These are phyloP conservation scores for Plagodis pulveraria DNA, from an alignment of 2,888 invertebrate genomes.

Conservation along the genomic window DNA sequence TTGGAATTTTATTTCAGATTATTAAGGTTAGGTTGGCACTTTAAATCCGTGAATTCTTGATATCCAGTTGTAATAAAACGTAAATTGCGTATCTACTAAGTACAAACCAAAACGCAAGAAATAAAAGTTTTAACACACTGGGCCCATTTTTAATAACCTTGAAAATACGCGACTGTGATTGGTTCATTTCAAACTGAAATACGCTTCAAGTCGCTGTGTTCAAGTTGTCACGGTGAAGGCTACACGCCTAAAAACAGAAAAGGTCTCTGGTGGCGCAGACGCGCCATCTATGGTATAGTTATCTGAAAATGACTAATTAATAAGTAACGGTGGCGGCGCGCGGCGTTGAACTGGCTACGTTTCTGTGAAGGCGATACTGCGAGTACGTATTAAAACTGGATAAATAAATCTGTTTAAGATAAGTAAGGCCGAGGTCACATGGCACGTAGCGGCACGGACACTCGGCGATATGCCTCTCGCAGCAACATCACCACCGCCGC, in stretches of 20 bases:
- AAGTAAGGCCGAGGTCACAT: constrained; percentile 66
- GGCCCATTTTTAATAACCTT: neutral
- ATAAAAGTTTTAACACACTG: neutral
- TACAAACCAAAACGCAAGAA: neutral
- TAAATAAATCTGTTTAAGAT: constrained; percentile 61
- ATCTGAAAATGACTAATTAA: neutral
- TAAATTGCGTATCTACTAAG: too few relatives aligned
- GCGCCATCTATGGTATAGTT: neutral
- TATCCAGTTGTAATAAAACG: neutral
- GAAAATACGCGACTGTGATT: too few relatives aligned
- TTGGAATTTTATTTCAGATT: constrained; percentile 4
- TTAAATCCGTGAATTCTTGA: constrained; percentile 7
- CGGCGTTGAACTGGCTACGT: constrained; percentile 1
- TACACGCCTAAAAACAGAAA: too few relatives aligned
- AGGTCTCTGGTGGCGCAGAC: too few relatives aligned
- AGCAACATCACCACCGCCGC: constrained; percentile 16
- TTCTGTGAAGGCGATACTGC: constrained; percentile 34
- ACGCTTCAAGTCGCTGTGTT: too few relatives aligned
- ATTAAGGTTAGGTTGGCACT: constrained; percentile 1
- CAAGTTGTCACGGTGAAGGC: too few relatives aligned
- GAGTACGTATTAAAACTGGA: constrained; percentile 49
- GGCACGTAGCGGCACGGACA: neutral
- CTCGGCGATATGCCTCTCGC: constrained; percentile 24
- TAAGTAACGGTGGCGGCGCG: neutral
- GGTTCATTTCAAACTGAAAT: too few relatives aligned